These are phyloP conservation scores for Lordiphosa clarofinis DNA, from an alignment of 1,140 invertebrate genomes.

Conservation along the genomic window DNA sequence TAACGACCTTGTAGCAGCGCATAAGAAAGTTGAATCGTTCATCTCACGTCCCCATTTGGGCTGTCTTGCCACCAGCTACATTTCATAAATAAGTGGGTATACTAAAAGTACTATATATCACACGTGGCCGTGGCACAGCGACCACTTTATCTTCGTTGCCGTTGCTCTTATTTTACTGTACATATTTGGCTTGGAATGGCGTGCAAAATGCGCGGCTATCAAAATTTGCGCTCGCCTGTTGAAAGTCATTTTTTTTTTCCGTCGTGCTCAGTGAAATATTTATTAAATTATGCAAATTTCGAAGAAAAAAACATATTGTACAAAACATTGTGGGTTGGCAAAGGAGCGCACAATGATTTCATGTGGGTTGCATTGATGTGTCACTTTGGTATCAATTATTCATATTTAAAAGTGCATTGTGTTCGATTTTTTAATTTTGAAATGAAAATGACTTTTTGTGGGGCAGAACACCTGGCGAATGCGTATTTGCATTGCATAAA, in stretches of 20 bases:
- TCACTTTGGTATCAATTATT: constrained; percentile 11
- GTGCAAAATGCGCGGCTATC: constrained; percentile 53
- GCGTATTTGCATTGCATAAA: constrained; percentile 37
- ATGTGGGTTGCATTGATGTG: constrained; percentile 1
- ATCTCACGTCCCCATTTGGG: constrained; percentile 10
- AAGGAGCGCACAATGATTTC: background rate
- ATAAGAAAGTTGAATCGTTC: constrained; percentile 15
- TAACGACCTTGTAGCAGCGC: constrained; percentile 41
- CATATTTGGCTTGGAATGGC: constrained; percentile 26
- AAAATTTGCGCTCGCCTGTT: constrained; percentile 34
- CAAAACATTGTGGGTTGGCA: too few species aligned
- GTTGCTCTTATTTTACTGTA: constrained; percentile 38
- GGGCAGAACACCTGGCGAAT: constrained; percentile 55
- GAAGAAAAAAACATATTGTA: background rate
- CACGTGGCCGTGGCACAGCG: constrained; percentile 27
- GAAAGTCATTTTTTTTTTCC: constrained; percentile 31
- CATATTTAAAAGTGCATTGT: constrained; percentile 20
- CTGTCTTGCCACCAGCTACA: background rate
- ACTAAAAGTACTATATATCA: constrained; percentile 32
- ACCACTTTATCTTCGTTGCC: constrained; percentile 34
- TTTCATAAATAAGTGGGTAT: constrained; percentile 32
- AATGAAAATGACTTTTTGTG: constrained; percentile 13
- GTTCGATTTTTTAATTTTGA: constrained; percentile 3
- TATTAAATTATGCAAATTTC: constrained; percentile 27
- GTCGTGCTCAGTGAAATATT: constrained; percentile 25